Base-by-base conservation (phyloP, 64 coral and sea anemone genomes). In the Trachythela sp. region DNA sequence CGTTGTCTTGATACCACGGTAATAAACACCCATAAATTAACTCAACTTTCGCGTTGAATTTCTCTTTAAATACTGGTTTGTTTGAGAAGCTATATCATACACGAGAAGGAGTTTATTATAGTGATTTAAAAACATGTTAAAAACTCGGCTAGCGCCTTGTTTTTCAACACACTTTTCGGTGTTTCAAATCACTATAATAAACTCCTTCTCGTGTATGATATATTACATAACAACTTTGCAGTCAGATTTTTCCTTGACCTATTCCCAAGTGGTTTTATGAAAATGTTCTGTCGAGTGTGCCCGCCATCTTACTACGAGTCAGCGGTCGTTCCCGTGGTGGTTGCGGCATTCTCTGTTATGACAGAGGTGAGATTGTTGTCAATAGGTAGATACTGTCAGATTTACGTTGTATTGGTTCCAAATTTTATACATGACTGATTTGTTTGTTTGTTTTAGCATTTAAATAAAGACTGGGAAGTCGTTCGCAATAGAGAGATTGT, bases 381-480 rank as follows among this genome's bases (percentile, higher is more conserved):
- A 64, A 6, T 11, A 64, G 8, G 24, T 64, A 6, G 13, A n/a
- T 5, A 18, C 15, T 24, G 8, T 22, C 4, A 8, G 24, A 24
- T 64, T 26, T 64, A n/a, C 6, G 15, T 27, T 64, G 1, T 18
- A 22, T 20, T 24, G 56, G 3, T 59, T 17, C 26, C 26, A 64
- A n/a, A 24, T 22, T n/a, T n/a, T n/a, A n/a, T n/a, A n/a, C n/a
- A 0, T 64, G 4, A 0, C 22, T 64, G 5, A 0, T 27, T n/a
- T 64, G 42, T 45, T 6, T 45, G 42, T 45, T 14, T 80, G 13
- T 80, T 80, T 37, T 36, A 80, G 75, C 75, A 18, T 80, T 80
- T 80, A 30, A 80, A 80, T 38, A 80, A 80, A 80, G 75, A 80
- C 13, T 80, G 75, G 75, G 75, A 80, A 18, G 37, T 37, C 31